Evolutionary conservation across 2,113 vertebrate species (phyloP).

Genomic region (Mormyrus iriodes): DNA sequence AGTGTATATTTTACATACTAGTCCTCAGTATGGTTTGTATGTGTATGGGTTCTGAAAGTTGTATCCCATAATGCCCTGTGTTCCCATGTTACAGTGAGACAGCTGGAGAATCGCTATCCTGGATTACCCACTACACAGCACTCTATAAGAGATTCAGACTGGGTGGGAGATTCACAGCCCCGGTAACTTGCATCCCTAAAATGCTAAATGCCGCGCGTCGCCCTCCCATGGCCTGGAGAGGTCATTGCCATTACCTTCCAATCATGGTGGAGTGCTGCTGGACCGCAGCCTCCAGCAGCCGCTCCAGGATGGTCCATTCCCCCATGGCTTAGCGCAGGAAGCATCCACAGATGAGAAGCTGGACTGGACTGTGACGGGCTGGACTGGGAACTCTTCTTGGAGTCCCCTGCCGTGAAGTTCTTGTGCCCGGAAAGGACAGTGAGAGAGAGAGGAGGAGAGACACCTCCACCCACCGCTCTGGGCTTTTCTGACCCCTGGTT

Average conservation of each 20-base stretch:
- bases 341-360: slow-evolving; percentile 48
- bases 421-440: neutral
- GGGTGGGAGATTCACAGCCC: neutral
- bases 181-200: neutral
- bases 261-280: slow-evolving; percentile 99
- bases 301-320: slow-evolving; percentile 98
- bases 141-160: neutral
- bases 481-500: slow-evolving; percentile 4
- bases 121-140: neutral
- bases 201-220: neutral
- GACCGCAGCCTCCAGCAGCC: slow-evolving; percentile 94
- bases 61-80: neutral
- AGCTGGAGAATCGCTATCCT: neutral
- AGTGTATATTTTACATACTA: neutral
- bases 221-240: neutral
- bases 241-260: slow-evolving; percentile 77
- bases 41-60: neutral
- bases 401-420: neutral
- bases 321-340: slow-evolving; percentile 73
- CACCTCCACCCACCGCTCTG: neutral
- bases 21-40: neutral
- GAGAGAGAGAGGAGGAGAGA: neutral
- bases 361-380: neutral
- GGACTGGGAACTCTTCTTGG: neutral
- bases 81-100: neutral